Evolutionary conservation across 2,797 vertebrate genomes (phyloP).

Genomic region (Loriculus beryllinus): DNA sequence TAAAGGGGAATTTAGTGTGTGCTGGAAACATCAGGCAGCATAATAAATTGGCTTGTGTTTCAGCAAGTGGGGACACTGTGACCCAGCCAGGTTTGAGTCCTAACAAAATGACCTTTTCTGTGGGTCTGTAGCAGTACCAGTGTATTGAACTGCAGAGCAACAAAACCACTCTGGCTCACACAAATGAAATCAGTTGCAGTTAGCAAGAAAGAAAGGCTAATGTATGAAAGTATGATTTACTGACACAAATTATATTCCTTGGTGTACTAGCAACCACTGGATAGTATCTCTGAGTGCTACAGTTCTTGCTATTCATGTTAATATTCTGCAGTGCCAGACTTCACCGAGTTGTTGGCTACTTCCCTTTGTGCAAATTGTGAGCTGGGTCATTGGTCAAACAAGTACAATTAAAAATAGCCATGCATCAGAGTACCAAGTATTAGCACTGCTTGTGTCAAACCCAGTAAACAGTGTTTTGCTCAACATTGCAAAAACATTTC

Average conservation of each 20-base stretch:
- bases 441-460: not conserved
- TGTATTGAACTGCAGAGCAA: not conserved
- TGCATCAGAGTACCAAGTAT: not conserved
- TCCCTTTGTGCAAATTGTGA: not conserved
- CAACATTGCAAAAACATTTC: slow-evolving; percentile 16
- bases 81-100: not conserved
- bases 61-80: not conserved
- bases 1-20: not conserved
- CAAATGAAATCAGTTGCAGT: not conserved
- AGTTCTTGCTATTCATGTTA: not conserved
- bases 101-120: not conserved
- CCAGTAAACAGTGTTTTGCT: not conserved
- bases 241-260: not conserved
- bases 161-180: not conserved
- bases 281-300: not conserved
- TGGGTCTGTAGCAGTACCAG: not conserved
- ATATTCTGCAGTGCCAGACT: not conserved
- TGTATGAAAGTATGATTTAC: not conserved
- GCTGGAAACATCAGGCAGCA: not conserved
- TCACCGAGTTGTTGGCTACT: not conserved
- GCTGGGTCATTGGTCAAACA: not conserved
- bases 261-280: not conserved
- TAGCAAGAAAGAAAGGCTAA: not conserved
- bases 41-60: not conserved
- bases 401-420: not conserved